Evolutionary conservation across 2,113 vertebrate species (phyloP).

Genomic region (Colossoma macropomum): DNA sequence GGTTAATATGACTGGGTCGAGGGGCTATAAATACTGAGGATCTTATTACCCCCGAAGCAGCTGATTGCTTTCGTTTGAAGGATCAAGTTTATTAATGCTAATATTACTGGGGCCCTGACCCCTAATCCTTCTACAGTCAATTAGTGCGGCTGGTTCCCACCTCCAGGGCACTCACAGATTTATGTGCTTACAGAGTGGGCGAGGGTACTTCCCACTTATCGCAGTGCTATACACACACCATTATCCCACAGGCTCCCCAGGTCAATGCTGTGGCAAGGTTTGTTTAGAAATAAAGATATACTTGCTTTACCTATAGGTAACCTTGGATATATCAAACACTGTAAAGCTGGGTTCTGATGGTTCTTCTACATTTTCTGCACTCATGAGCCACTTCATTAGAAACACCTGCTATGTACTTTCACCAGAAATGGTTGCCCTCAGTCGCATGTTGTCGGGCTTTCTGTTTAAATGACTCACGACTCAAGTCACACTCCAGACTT

Average conservation of each 20-base stretch:
- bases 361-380: no score
- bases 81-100: slow-evolving; percentile 77
- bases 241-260: slow-evolving; percentile 2
- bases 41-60: slow-evolving; percentile 58
- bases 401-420: no score
- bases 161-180: slow-evolving; percentile 75
- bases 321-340: no score
- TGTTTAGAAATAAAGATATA: background rate
- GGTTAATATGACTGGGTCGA: slow-evolving; percentile 36
- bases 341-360: no score
- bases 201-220: slow-evolving; percentile 27
- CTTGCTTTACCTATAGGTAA: no score
- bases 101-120: slow-evolving; percentile 76
- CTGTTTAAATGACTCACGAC: no score
- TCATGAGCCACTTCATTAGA: no score
- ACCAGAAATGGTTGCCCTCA: no score
- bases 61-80: slow-evolving; percentile 70
- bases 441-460: no score
- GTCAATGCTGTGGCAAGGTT: background rate
- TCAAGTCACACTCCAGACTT: no score
- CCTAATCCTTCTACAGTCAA: slow-evolving; percentile 73
- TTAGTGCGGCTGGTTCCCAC: slow-evolving; percentile 73
- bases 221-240: slow-evolving; percentile 34
- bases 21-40: slow-evolving; percentile 48
- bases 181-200: slow-evolving; percentile 71